Evolutionary conservation across 2,113 vertebrate species (phyloP), one percentile per base, ranked within the genome.

Genomic region (Bolborhynchus lineola): DNA sequence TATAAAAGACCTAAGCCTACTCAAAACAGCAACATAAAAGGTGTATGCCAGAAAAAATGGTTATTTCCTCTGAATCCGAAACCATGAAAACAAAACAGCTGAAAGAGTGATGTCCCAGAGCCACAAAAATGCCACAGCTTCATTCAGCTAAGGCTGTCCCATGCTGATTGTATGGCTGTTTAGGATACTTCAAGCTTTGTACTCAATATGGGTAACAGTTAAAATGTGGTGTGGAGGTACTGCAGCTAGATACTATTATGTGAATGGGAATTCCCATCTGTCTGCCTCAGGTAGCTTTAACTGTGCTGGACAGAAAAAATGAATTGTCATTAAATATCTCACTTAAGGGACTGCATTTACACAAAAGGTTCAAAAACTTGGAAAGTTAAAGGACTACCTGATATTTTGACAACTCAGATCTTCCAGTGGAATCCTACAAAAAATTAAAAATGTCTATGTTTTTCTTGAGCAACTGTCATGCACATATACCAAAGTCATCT

Each of bases 341-440:
- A 29, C 23, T n/a, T 16, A 37, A 64, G n/a, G 44, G 13, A 37
- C 28, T 35, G 42, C 25, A 49, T 53, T 72, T 85, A 39, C 2
- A 55, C 21, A 74, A 13, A 78, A 74, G 3, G 1, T 29, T 20
- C 0, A 0, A 33, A 60, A 72, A 39, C 16, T 31, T 11, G 3
- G 25, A 16, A 85, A 63, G n/a, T 13, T 35, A 77, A 69, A 68
- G 5, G 14, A 25, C 16, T 71, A 15, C 2, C 6, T 29, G 13
- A 29, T 19, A 59, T 18, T 88, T 74, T 41, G 41, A 62, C 8
- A 70, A 35, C 11, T 69, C 18, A 17, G 33, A 87, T 21, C 81
- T 69, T 90, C 31, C 35, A 57, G 3, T 12, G 1, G 3, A 8
- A 53, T 29, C 23, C 18, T 47, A 63, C 4, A 74, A 70, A 78